Evolutionary conservation across 2,797 vertebrate species (phyloP), one percentile per base, ranked within the genome.

Genomic region (Varecia variegata): DNA sequence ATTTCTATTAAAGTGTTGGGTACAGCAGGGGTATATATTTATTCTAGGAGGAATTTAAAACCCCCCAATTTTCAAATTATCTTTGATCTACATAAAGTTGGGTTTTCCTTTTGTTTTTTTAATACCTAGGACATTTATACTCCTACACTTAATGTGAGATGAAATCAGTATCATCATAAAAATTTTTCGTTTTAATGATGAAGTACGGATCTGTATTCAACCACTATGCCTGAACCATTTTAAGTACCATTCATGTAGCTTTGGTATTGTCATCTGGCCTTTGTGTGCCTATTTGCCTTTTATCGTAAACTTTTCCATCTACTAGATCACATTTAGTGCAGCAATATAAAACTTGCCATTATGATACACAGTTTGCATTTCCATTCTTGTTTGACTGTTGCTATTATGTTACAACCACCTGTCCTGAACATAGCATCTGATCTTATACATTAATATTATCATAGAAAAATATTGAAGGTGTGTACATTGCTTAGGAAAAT

Each of bases 401-500:
- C n/a, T 90, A 65, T 95, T 88, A 52, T 20, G 32, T 94, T 88
- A 65, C 52, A 94, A 67, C 76, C 81, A 96, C 50, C 83, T 95
- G 76, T 84, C 65, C 38, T 76, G 45, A 40, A 68, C 60, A 76
- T 13, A 89, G 70, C 92, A 84, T 87, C 60, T 93, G 91, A 94
- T 58, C 58, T 86, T 86, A 50, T 27, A 38, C 43, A 85, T 47
- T 65, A 85, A 74, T 35, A 89, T 47, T 38, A 95, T 73, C 68
- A 62, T 73, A 82, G 88, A 98, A 96, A 93, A 43, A 62, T 96
- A 96, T 27, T 96, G 71, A 97, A 97, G 70, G 65, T 96, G 80
- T 52, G 32, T 95, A 30, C 20, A 80, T 97, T 95, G 90, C 94
- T 97, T 96, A 97, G 94, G 54, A 93, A 98, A 98, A 85, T 60